Base-by-base conservation (phyloP, 2,113 vertebrate genomes). In the Perca schrenkii region DNA sequence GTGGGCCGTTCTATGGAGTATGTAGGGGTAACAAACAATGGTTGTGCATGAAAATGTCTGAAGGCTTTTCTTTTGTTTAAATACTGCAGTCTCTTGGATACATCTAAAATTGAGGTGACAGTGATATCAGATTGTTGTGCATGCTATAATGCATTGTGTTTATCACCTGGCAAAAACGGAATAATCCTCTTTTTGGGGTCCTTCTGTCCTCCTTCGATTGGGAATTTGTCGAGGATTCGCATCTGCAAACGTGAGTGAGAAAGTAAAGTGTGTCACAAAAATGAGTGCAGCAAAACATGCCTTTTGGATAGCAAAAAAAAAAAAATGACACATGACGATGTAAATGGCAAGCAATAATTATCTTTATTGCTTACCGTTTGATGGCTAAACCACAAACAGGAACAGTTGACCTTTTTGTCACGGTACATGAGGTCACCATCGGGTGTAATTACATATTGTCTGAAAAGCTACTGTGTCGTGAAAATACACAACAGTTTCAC, bases 121-220 rank as follows among this genome's bases (percentile, higher is more conserved):
- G 47, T 46, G 34, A 43, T 12, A 28, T 36, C 7, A 61, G 6
- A 43, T 61, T 47, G 69, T 47, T 28, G 19, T 36, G 5, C 8
- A 62, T 36, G 71, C 3, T 47, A 4, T 76, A 8, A 15, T 54
- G 43, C 11, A 14, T 40, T 34, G 4, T 40, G n/a, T 84, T 96
- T 93, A 95, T 97, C 43, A 94, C 93, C 98, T 96, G 98, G 98
- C 75, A 99, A 95, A 91, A 99, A 99, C 40, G 98, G 97, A 86
- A 99, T 99, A 83, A 98, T 98, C 92, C 98, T 97, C 93, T 98
- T 97, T 92, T 98, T 99, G 49, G 98, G 98, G 91, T 99, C 97
- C 91, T 98, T 99, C 90, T 99, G 97, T 66, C 98, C 98, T 90
- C 96, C 98, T 88, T 99, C 97, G 17, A 98, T 96, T 58, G 98